These are phyloP conservation scores for Apostichopus leukothele DNA, from an alignment of 53 echinoderm and acorn worm species.

Conservation along the genomic window DNA sequence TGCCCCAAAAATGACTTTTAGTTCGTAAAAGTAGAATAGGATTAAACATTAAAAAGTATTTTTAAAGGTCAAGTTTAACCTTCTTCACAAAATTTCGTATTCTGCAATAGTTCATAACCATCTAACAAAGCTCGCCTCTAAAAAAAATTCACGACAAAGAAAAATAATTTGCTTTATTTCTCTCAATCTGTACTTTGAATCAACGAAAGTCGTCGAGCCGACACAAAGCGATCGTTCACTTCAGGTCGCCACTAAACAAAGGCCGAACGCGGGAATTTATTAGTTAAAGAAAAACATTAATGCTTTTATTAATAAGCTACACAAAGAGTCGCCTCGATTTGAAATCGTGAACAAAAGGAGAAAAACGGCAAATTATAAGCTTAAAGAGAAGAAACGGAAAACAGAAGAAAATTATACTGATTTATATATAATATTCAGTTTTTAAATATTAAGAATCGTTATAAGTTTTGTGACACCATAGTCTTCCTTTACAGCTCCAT, in stretches of 20 bases:
- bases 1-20: no score
- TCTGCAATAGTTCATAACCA: background rate
- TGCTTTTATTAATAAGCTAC: slow-evolving; percentile 38
- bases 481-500: background rate
- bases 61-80: no score
- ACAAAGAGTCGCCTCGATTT: slow-evolving; percentile 21
- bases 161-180: background rate
- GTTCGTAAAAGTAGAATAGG: no score
- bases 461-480: no score
- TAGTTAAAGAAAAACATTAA: slow-evolving; percentile 45
- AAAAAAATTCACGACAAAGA: slow-evolving; percentile 8
- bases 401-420: background rate
- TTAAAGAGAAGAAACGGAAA: background rate
- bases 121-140: background rate
- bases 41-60: no score
- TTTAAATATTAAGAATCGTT: background rate
- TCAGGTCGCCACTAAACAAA: slow-evolving; percentile 41
- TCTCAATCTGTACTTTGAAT: slow-evolving; percentile 11
- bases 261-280: slow-evolving; percentile 48
- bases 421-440: background rate
- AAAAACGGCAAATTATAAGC: background rate
- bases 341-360: slow-evolving; percentile 23
- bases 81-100: no score
- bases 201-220: slow-evolving; percentile 5
- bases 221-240: slow-evolving; percentile 35